These are phyloP conservation scores for Sporophila hypoxantha DNA, from an alignment of 2,113 vertebrate species.

Conservation along the genomic window DNA sequence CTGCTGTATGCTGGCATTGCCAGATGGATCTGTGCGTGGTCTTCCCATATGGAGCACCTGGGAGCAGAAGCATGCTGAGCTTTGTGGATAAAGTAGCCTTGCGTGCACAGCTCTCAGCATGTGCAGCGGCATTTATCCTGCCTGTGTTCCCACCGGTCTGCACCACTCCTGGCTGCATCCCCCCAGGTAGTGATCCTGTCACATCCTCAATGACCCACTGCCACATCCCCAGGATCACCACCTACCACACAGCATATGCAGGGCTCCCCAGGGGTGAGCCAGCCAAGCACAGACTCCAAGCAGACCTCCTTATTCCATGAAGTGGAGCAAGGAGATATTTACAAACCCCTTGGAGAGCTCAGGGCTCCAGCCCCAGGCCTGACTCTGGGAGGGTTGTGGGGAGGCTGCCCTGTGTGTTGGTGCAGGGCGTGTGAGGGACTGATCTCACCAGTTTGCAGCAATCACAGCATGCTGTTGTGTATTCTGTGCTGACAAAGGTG, in stretches of 20 bases:
- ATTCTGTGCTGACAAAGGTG: not conserved
- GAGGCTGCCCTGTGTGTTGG: not conserved
- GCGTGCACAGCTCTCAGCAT: not conserved
- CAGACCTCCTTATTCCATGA: not conserved
- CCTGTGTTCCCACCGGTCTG: not conserved
- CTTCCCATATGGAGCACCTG: not conserved
- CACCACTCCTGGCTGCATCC: not conserved
- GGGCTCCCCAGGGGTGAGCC: not conserved
- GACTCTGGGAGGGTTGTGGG: not conserved
- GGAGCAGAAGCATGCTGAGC: not conserved
- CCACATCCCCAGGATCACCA: not conserved
- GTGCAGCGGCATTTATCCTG: fast-evolving
- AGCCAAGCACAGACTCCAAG: not conserved
- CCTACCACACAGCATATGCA: not conserved
- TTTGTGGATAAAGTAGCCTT: not conserved
- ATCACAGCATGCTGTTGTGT: not conserved
- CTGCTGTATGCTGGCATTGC: not conserved
- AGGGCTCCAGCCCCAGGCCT: not conserved
- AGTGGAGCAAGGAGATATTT: not conserved
- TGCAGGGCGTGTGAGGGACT: not conserved
- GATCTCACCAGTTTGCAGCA: not conserved
- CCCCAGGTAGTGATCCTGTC: not conserved
- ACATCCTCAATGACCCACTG: not conserved
- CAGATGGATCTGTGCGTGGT: not conserved
- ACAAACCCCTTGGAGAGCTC: not conserved